Percentiles rank a stretch among this genome's conserved stretches.
phyloP scores from a whole-genome alignment of 2,797 vertebrate species.

The Eutrigla gurnardus region DNA sequence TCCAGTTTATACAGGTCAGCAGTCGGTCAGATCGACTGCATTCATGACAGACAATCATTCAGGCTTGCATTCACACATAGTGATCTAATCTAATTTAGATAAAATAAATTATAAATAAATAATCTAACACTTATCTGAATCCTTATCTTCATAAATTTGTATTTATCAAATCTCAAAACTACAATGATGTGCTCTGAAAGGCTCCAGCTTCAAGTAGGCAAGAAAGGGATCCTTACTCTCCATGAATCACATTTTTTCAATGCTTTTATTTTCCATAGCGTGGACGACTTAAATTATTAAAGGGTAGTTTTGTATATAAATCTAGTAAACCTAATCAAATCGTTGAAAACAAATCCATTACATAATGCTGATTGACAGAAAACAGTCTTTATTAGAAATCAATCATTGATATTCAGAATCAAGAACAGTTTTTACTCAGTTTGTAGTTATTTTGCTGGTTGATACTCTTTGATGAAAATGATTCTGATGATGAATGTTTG shows the following conservation, averaged over 20 bases:
- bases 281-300: background rate
- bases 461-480: background rate
- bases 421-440: constrained; percentile 15
- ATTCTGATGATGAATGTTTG: constrained; percentile 27
- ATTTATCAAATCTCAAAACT: constrained; percentile 8
- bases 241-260: background rate
- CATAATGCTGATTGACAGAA: background rate
- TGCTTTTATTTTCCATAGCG: background rate
- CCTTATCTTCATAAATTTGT: background rate
- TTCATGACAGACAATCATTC: background rate
- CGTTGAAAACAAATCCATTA: background rate
- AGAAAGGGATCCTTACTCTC: background rate
- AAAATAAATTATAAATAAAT: too few species aligned
- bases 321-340: background rate
- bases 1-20: background rate
- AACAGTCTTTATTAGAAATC: background rate
- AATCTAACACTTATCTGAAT: background rate
- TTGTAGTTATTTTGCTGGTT: constrained; percentile 27
- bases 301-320: background rate
- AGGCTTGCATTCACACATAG: background rate
- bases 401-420: constrained; percentile 8
- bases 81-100: too few species aligned
- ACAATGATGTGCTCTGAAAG: background rate
- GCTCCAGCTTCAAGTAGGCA: background rate
- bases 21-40: background rate